These are phyloP conservation scores for Vireo altiloquus DNA, from an alignment of 2,113 vertebrate species.

Conservation along the genomic window DNA sequence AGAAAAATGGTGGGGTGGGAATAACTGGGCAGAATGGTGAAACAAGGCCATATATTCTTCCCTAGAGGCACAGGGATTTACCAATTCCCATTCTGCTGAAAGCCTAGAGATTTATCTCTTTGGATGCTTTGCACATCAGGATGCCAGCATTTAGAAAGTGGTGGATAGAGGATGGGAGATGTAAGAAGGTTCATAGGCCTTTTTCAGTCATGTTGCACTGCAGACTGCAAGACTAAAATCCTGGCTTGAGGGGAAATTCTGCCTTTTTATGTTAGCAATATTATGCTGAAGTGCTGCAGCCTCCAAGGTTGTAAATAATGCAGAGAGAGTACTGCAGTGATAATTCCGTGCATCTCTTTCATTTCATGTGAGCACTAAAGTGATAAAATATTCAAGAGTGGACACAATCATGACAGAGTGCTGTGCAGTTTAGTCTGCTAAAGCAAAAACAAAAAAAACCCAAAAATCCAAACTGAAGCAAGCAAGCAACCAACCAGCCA, in stretches of 20 bases:
- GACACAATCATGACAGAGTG: background rate
- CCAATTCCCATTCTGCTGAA: background rate
- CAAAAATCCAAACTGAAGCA: background rate
- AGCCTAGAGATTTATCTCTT: background rate
- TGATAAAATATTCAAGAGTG: constrained; percentile 24
- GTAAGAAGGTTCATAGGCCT: background rate
- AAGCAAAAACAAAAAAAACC: background rate
- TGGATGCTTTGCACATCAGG: background rate
- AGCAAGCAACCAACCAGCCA: background rate
- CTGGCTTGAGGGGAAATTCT: constrained; percentile 3
- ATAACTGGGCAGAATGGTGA: background rate
- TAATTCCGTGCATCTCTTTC: constrained; percentile 11
- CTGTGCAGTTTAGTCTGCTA: background rate
- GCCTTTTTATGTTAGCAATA: constrained; percentile 28
- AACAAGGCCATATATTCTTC: background rate
- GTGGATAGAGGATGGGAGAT: background rate
- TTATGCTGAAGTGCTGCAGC: constrained; percentile 28
- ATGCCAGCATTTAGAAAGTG: background rate
- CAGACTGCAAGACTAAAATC: background rate
- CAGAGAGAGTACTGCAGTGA: constrained; percentile 5
- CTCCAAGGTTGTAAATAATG: constrained; percentile 51
- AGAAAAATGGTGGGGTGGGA: background rate
- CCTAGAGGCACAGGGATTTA: background rate
- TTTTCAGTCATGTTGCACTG: background rate
- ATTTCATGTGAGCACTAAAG: background rate